phyloP scores from a whole-genome alignment of 2,888 invertebrate species.

The Poecilobothrus nobilitatus region DNA sequence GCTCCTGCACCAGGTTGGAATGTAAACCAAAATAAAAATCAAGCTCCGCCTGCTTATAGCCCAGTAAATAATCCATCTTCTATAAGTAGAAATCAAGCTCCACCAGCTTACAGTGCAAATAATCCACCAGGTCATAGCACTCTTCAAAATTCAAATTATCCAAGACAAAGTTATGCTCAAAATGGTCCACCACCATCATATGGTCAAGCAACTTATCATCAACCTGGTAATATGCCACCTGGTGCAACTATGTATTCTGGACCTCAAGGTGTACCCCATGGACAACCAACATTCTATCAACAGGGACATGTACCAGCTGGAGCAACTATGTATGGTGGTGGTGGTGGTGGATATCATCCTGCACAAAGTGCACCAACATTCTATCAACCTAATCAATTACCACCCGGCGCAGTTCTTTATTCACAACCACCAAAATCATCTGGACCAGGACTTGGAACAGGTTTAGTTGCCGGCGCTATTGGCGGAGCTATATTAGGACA shows the following conservation, averaged over 20 bases:
- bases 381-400: constrained; percentile 22
- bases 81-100: constrained; percentile 22
- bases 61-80: not conserved
- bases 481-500: constrained; percentile 40
- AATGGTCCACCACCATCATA: constrained; percentile 11
- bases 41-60: not conserved
- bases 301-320: constrained; percentile 31
- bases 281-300: constrained; percentile 25
- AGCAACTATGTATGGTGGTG: constrained; percentile 23
- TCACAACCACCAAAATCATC: constrained; percentile 31
- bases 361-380: constrained; percentile 7
- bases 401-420: constrained; percentile 33
- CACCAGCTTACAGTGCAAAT: constrained; percentile 37
- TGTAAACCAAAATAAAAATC: not conserved
- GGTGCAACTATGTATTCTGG: constrained; percentile 27
- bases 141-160: constrained; percentile 34
- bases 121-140: constrained; percentile 33
- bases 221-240: constrained; percentile 26
- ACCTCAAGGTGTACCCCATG: constrained; percentile 12
- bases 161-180: constrained; percentile 24
- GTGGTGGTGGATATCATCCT: constrained; percentile 1
- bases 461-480: constrained; percentile 37
- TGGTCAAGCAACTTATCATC: constrained; percentile 22
- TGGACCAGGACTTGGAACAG: constrained; percentile 39
- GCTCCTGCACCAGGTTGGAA: not conserved